Percentiles rank a stretch among this genome's conserved stretches.
These are phyloP conservation scores for Harmothoe impar DNA, from an alignment of 2,888 invertebrate genomes.

Conservation along the genomic window DNA sequence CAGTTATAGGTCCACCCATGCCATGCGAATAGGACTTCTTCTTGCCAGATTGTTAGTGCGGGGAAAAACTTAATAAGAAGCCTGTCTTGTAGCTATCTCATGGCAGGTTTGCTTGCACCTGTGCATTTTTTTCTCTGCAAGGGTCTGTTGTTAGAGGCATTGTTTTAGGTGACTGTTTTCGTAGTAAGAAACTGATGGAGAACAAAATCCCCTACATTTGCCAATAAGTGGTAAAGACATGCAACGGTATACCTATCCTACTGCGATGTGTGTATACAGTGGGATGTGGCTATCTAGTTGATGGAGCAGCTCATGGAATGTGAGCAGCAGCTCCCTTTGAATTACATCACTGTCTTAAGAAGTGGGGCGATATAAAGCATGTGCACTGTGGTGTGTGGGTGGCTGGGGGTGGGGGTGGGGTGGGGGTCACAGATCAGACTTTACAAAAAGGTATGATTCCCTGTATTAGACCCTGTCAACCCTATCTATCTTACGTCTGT, in stretches of 20 bases:
- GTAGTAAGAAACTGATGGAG: background rate
- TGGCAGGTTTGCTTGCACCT: slow-evolving; percentile 14
- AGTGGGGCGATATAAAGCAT: no score
- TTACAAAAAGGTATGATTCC: no score
- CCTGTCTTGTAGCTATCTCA: background rate
- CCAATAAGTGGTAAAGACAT: background rate
- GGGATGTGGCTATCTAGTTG: no score
- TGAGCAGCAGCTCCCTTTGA: no score
- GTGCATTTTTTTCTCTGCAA: background rate
- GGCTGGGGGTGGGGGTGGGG: no score
- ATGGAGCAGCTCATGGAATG: no score
- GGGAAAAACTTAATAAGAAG: background rate
- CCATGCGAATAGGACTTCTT: background rate
- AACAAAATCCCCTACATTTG: background rate
- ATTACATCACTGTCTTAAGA: no score
- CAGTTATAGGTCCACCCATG: background rate
- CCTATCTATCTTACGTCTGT: background rate
- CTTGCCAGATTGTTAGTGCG: background rate
- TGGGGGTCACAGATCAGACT: no score
- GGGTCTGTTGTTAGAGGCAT: background rate
- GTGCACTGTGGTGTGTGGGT: no score
- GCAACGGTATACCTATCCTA: background rate
- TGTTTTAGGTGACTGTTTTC: slow-evolving; percentile 16
- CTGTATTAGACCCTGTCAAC: background rate
- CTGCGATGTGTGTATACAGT: no score